phyloP scores from a whole-genome alignment of 2,888 invertebrate species.

The Tricholauxania praeusta region DNA sequence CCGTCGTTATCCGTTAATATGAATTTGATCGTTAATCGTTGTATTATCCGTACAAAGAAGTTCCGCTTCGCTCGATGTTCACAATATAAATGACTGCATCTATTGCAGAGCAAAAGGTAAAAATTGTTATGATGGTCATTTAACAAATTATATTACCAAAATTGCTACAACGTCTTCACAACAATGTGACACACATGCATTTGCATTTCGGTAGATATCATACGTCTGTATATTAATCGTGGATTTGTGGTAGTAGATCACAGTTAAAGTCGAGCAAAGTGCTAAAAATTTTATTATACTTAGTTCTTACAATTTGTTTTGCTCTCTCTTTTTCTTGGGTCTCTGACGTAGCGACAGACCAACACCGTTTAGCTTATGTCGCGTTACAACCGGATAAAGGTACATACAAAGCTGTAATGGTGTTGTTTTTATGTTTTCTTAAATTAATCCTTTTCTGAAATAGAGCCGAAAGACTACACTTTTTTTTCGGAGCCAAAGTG shows the following conservation, averaged over 20 bases:
- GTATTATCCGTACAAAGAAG: conserved; percentile 41
- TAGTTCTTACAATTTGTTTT: no score
- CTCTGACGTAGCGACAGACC: no score
- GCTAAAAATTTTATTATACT: conserved; percentile 48
- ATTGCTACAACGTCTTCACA: background rate
- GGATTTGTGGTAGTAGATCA: conserved; percentile 47
- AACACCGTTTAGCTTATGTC: no score
- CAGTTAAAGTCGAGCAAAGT: conserved; percentile 55
- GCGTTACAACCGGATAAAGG: no score
- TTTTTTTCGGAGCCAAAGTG: no score
- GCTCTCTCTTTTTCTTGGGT: no score
- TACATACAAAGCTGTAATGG: no score
- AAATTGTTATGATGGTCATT: conserved; percentile 14
- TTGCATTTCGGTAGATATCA: conserved; percentile 29
- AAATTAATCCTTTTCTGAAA: no score
- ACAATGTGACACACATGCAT: background rate
- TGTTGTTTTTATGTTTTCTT: no score
- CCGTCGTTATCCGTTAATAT: conserved; percentile 39
- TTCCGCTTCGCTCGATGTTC: conserved; percentile 52
- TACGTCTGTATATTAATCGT: conserved; percentile 25
- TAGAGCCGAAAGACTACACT: no score
- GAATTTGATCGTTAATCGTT: conserved; percentile 41
- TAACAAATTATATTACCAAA: conserved; percentile 10
- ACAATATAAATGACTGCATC: conserved; percentile 54
- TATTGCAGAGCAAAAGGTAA: conserved; percentile 21